Percentiles rank a stretch among this genome's conserved stretches.
Conservation (phyloP, 1,140 invertebrate species). For the Drosophila leontia region DNA sequence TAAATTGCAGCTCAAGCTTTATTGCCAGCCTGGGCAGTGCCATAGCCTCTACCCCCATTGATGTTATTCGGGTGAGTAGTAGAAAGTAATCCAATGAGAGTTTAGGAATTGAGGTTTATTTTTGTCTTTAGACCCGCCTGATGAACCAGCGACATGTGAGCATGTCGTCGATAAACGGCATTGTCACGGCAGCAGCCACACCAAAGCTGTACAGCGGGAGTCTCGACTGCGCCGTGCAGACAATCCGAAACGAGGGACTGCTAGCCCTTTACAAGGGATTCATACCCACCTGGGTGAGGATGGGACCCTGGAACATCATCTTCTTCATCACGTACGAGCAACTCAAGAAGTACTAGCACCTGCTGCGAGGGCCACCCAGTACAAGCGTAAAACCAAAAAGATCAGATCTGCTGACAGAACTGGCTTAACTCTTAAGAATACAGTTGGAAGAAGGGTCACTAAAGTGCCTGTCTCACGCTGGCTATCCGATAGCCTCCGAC, state of each 20-base stretch:
- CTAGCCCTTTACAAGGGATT: slow-evolving; percentile 97
- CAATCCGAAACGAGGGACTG: slow-evolving; percentile 89
- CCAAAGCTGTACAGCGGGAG: slow-evolving; percentile 92
- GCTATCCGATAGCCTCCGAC: slow-evolving; percentile 51
- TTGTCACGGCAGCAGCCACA: slow-evolving; percentile 81
- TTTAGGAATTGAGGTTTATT: background rate
- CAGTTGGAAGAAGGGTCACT: slow-evolving; percentile 42
- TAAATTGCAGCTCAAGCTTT: slow-evolving; percentile 91
- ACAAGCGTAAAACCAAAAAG: slow-evolving; percentile 76
- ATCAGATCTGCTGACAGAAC: slow-evolving; percentile 33
- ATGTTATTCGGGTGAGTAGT: slow-evolving; percentile 96
- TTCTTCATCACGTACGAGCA: slow-evolving; percentile 99
- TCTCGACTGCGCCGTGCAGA: slow-evolving; percentile 93
- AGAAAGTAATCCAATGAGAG: background rate
- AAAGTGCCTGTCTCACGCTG: slow-evolving; percentile 54
- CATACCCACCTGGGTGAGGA: slow-evolving; percentile 96
- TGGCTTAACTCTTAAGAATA: slow-evolving; percentile 47
- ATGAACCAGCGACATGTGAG: slow-evolving; percentile 94
- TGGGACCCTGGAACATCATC: slow-evolving; percentile 99
- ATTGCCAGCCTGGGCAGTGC: slow-evolving; percentile 97
- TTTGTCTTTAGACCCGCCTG: slow-evolving; percentile 90
- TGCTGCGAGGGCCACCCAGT: slow-evolving; percentile 20
- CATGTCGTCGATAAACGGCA: slow-evolving; percentile 85
- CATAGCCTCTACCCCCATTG: slow-evolving; percentile 96
- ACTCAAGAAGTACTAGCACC: slow-evolving; percentile 89